phyloP scores from a whole-genome alignment of 2,113 vertebrate genomes.

The Sceloporus tristichus region DNA sequence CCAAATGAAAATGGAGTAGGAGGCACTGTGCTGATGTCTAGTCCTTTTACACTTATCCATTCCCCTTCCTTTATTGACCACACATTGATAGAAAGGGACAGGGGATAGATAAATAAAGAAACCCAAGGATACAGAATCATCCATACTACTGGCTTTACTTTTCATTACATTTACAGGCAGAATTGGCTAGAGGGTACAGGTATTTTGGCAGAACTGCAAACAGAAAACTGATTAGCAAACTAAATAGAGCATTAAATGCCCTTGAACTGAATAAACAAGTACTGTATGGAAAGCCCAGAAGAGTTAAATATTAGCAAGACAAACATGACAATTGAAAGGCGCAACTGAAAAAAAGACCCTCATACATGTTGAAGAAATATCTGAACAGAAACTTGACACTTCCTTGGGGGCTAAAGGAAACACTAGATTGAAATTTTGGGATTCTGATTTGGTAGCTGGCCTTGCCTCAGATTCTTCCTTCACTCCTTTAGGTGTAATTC shows the following conservation, averaged over 20 bases:
- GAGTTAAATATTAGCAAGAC: conserved; percentile 26
- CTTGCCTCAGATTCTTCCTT: neutral
- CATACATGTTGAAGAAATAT: neutral
- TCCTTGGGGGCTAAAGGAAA: neutral
- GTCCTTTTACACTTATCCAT: no score
- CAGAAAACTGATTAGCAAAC: conserved; percentile 30
- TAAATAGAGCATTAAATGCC: conserved; percentile 34
- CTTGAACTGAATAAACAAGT: conserved; percentile 20
- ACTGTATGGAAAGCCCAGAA: conserved; percentile 15
- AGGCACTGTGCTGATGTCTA: neutral
- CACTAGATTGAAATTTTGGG: neutral
- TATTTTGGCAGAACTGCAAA: neutral
- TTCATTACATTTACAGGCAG: neutral
- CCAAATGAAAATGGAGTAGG: neutral
- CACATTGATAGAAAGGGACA: no score
- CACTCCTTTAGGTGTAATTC: neutral
- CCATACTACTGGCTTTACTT: neutral
- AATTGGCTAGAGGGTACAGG: neutral
- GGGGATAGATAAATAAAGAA: neutral
- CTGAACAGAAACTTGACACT: neutral
- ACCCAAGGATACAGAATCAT: neutral
- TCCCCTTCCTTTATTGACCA: neutral
- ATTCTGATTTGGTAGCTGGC: neutral
- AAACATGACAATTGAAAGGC: neutral
- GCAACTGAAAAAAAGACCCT: neutral